A percentile compares a stretch with the other conserved stretches of the same genome.
Evolutionary conservation across 2,888 invertebrate genomes (phyloP).

Genomic region (Drosophila tripunctata): DNA sequence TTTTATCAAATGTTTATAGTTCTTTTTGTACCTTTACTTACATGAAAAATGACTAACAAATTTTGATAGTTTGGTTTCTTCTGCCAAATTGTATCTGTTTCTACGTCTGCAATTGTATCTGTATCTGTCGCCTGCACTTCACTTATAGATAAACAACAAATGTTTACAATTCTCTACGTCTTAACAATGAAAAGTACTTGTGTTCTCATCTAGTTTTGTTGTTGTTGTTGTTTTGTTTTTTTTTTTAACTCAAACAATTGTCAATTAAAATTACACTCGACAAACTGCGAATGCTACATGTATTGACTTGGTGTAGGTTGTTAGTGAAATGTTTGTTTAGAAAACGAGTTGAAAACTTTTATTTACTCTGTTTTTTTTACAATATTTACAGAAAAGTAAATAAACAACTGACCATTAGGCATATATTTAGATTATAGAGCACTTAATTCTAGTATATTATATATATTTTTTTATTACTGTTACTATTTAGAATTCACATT

Average conservation of each 20-base stretch:
- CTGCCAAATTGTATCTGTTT: not conserved
- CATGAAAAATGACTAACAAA: no score
- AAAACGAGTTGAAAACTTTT: constrained; percentile 16
- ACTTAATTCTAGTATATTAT: no score
- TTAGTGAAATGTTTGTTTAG: not conserved
- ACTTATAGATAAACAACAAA: constrained; percentile 38
- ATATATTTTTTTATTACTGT: no score
- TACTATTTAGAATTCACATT: not conserved
- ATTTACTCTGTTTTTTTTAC: not conserved
- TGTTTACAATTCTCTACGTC: constrained; percentile 32
- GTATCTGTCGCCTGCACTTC: constrained; percentile 13
- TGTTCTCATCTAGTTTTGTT: constrained; percentile 10
- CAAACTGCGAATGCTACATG: not conserved
- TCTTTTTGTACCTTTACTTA: not conserved
- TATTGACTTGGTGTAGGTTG: not conserved
- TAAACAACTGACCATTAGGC: constrained; percentile 2
- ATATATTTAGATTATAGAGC: no score
- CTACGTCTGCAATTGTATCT: not conserved
- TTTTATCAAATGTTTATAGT: not conserved
- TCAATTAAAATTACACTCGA: constrained; percentile 27
- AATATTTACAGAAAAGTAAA: constrained; percentile 6
- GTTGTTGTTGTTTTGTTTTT: no score
- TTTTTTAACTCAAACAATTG: constrained; percentile 15
- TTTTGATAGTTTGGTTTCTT: no score
- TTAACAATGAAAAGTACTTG: constrained; percentile 22